Evolutionary conservation across 2,888 invertebrate genomes (phyloP).

Genomic region (Rhingia campestris): DNA sequence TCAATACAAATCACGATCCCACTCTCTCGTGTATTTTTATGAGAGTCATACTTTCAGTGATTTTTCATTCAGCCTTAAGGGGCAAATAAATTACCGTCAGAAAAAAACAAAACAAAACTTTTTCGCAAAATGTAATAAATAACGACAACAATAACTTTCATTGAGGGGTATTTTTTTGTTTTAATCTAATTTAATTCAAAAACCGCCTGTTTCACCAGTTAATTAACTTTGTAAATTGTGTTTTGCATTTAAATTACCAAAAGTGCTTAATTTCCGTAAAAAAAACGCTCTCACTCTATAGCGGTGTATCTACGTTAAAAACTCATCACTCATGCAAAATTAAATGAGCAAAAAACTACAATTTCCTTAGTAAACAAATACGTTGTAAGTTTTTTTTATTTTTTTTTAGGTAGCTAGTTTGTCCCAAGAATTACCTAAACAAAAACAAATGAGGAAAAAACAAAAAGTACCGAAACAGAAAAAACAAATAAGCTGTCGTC

Average conservation of each 20-base stretch:
- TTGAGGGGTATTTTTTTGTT: slow-evolving; percentile 3
- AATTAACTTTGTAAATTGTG: slow-evolving; percentile 21
- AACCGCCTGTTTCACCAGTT: not conserved
- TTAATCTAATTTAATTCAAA: not conserved
- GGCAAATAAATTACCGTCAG: too few relatives aligned
- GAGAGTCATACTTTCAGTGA: too few relatives aligned
- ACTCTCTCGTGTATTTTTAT: too few relatives aligned
- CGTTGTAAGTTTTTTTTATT: slow-evolving; percentile 1
- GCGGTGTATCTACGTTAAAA: not conserved
- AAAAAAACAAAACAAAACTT: too few relatives aligned
- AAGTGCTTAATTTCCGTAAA: slow-evolving; percentile 26
- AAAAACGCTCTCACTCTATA: not conserved
- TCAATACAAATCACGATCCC: too few relatives aligned
- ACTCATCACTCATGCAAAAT: slow-evolving; percentile 29
- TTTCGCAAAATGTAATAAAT: slow-evolving; percentile 41
- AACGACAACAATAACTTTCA: not conserved
- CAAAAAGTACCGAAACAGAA: not conserved
- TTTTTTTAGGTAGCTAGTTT: not conserved
- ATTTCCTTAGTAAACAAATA: slow-evolving; percentile 45
- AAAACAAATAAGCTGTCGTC: slow-evolving; percentile 23
- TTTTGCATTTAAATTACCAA: slow-evolving; percentile 9
- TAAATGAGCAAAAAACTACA: not conserved
- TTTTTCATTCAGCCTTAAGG: too few relatives aligned
- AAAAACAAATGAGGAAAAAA: not conserved
- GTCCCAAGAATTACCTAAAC: slow-evolving; percentile 6